Conservation (phyloP, 1,140 invertebrate genomes). For the Zaprionus ghesquierei region DNA sequence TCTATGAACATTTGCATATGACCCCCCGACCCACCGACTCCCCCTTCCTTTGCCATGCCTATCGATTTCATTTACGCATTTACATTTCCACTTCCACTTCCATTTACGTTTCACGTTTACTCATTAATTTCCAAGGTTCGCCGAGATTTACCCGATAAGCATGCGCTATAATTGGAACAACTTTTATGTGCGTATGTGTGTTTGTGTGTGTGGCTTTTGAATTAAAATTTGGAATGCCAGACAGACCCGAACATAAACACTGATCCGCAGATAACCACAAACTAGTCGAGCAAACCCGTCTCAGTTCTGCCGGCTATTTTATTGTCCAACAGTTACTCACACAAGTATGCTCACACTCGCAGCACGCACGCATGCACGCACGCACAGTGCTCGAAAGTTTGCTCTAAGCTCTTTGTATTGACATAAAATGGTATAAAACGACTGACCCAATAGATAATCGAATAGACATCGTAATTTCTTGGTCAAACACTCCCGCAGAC, state of each 20-base stretch:
- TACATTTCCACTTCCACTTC: constrained; percentile 33
- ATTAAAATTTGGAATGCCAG: not conserved
- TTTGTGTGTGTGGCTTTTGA: not conserved
- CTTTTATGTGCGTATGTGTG: not conserved
- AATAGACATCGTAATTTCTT: constrained; percentile 60
- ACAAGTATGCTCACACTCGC: not conserved
- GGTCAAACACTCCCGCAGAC: constrained; percentile 44
- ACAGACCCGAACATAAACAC: not conserved
- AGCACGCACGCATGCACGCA: not conserved
- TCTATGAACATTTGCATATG: constrained; percentile 64
- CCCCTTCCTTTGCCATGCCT: not conserved
- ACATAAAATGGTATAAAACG: constrained; percentile 59
- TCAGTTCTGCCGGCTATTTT: not conserved
- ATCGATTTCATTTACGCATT: constrained; percentile 63
- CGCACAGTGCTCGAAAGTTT: constrained; percentile 14
- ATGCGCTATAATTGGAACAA: constrained; percentile 42
- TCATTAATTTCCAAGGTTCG: constrained; percentile 63
- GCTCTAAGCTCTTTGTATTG: constrained; percentile 30
- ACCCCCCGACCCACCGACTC: not conserved
- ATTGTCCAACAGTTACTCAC: not conserved
- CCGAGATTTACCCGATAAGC: constrained; percentile 62
- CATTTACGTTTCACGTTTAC: constrained; percentile 15
- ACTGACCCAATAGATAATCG: constrained; percentile 46
- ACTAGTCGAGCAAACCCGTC: not conserved
- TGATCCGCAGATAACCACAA: constrained; percentile 1